Conservation (phyloP, 2,113 vertebrate genomes). For the Phalacrocorax pelagicus region DNA sequence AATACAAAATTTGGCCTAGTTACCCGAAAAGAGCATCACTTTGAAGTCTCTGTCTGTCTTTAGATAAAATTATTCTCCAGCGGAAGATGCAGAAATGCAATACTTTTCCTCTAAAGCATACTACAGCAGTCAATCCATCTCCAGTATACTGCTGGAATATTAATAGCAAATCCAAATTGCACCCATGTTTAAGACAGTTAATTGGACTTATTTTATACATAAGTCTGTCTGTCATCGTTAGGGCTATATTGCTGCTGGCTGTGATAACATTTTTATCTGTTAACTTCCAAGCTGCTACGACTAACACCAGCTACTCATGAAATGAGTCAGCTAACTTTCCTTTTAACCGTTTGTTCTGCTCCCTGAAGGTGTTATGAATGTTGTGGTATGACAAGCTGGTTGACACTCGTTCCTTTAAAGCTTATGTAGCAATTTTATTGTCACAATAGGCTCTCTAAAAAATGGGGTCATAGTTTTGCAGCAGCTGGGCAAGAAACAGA, state of each 20-base stretch:
- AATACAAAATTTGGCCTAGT: conserved; percentile 31
- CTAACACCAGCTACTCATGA: conserved; percentile 50
- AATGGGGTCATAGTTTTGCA: conserved; percentile 12
- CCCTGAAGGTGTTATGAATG: conserved; percentile 55
- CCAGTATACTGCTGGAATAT: not conserved
- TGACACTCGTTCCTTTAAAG: conserved; percentile 47
- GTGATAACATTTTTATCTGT: conserved; percentile 70
- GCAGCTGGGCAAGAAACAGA: not conserved
- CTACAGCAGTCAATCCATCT: not conserved
- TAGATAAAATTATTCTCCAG: conserved; percentile 22
- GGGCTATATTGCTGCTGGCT: conserved; percentile 44
- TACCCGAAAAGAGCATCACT: not conserved
- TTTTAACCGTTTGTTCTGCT: conserved; percentile 70
- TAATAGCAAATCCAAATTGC: conserved; percentile 4
- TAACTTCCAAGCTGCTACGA: conserved; percentile 46
- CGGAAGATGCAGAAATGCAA: not conserved
- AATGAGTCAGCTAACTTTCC: conserved; percentile 74
- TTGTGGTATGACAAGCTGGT: conserved; percentile 42
- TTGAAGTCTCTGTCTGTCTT: conserved; percentile 15
- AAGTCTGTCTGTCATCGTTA: conserved; percentile 31
- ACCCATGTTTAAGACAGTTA: conserved; percentile 11
- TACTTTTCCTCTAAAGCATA: not conserved
- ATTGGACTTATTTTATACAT: conserved; percentile 7
- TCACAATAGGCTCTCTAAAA: conserved; percentile 25
- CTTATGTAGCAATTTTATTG: conserved; percentile 48